Evolutionary conservation across 2,797 vertebrate genomes (phyloP), one percentile per base, ranked within the genome.

Genomic region (Gymnopithys bicolor): DNA sequence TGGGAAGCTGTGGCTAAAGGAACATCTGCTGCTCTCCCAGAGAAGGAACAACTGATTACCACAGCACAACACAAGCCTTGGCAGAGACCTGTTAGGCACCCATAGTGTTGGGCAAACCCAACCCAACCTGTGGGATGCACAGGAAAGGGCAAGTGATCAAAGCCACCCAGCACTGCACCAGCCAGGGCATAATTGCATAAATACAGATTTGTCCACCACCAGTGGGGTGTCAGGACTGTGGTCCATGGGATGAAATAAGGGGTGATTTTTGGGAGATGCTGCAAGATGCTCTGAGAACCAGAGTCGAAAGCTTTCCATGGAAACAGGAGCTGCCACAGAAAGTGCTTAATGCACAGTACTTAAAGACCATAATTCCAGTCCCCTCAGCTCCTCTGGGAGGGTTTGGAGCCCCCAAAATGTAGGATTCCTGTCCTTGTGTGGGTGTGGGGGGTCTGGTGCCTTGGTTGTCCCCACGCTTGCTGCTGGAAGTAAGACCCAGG

Each of bases 291-390:
- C 84, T 0, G 0, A 28, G 81, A 59, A 37, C 51, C 73, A 7
- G 12, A 82, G 87, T 59, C 79, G 18, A 53, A 58, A 10, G 5
- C 56, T 92, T 94, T 64, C 75, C 92, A 86, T 64, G 56, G 85
- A 94, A 91, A 93, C 90, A 6, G 85, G 79, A 66, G 76, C 83
- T 82, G 66, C 93, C 68, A 67, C 71, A 86, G 92, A 74, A 90
- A 52, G 70, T 3, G 3, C 23, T 83, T 53, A 30, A n/a, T 30
- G 19, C 5, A 1, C 3, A 1, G 30, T 21, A 15, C 70, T 64
- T 87, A 46, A 80, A 55, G 70, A 67, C 19, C 0, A 0, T 51
- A 5, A 81, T 67, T 76, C 63, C 74, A 88, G 32, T 67, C 58
- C 74, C 35, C 51, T 83, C 51, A 2, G 41, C 53, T 67, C 35